A percentile compares a stretch with the other conserved stretches of the same genome.
Evolutionary conservation across 2,113 vertebrate genomes (phyloP).

Genomic region (Atrichornis clamosus): DNA sequence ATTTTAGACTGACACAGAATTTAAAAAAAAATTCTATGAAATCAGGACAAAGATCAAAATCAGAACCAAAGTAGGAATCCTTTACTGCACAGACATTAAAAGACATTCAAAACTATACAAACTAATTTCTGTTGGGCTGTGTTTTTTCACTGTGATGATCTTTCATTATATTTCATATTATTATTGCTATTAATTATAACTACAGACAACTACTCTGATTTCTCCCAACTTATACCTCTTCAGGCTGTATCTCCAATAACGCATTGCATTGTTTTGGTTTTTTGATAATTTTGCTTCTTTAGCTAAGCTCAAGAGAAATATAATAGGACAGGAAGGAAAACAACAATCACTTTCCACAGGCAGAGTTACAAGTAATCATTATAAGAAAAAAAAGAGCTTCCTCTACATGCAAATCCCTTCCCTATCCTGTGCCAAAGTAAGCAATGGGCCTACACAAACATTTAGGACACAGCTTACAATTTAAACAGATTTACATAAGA

Average conservation of each 20-base stretch:
- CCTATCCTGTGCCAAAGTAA: slow-evolving; percentile 11
- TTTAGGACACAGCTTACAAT: neutral
- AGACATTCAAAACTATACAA: neutral
- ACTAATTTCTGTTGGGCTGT: neutral
- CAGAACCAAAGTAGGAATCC: neutral
- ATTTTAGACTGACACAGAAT: neutral
- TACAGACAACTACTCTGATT: neutral
- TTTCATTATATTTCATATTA: neutral
- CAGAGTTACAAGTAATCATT: neutral
- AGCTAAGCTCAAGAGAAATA: neutral
- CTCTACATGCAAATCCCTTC: neutral
- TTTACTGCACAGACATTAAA: neutral
- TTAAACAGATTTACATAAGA: neutral
- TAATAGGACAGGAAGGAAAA: neutral
- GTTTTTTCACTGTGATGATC: neutral
- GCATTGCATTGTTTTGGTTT: neutral
- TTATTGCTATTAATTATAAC: neutral
- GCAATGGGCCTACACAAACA: neutral
- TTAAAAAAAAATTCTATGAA: neutral
- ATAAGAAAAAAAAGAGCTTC: neutral
- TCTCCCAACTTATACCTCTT: neutral
- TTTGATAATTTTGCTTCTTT: neutral
- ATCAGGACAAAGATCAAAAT: neutral
- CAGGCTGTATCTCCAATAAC: neutral
- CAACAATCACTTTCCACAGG: neutral